phyloP scores from a whole-genome alignment of 2,888 invertebrate species.

The Litoditis marina region DNA sequence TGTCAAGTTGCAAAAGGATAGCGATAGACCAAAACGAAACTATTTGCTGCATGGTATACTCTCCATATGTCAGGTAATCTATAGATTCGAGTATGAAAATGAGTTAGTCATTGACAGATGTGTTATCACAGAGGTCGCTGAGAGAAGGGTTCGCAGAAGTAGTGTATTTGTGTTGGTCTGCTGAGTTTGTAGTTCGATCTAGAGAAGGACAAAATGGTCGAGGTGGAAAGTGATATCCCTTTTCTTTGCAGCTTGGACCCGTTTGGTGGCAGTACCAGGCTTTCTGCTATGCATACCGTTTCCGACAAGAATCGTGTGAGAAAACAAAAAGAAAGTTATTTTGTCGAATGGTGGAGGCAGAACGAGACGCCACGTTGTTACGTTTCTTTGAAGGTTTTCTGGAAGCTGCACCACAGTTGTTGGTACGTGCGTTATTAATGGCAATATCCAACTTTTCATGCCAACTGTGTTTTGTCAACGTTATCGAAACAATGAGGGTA shows the following conservation, averaged over 20 bases:
- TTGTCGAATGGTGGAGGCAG: no score
- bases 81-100: no score
- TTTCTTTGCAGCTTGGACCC: slow-evolving; percentile 32
- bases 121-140: no score
- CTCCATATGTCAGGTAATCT: no score
- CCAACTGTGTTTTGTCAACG: neutral
- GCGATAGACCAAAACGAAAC: neutral
- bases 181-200: no score
- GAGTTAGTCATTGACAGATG: no score
- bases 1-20: slow-evolving; percentile 1
- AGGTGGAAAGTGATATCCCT: slow-evolving; percentile 50
- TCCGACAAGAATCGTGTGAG: no score
- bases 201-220: slow-evolving; percentile 50
- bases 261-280: neutral
- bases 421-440: slow-evolving; percentile 45
- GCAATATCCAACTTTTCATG: slow-evolving; percentile 11
- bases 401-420: slow-evolving; percentile 50
- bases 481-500: neutral
- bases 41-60: neutral
- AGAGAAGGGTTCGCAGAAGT: no score
- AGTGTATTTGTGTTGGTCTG: no score
- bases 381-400: slow-evolving; percentile 45
- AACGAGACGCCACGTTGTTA: no score
- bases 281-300: neutral
- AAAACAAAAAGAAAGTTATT: no score